Conservation (phyloP, 2,888 invertebrate species). For the Mimachlamys varia region DNA sequence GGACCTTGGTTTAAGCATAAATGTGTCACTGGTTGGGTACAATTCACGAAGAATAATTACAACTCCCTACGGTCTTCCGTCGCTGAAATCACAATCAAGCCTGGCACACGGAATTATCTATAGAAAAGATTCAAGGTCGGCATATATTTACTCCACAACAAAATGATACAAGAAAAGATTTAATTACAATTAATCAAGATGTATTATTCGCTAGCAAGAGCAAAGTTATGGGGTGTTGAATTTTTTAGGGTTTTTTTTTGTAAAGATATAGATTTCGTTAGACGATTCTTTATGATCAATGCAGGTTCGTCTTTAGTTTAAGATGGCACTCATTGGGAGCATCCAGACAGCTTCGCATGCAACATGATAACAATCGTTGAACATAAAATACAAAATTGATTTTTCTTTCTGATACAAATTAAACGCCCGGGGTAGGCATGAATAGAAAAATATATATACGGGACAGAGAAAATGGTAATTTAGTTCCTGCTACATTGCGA, state of each 20-base stretch:
- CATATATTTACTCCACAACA: background rate
- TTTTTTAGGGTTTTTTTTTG: background rate
- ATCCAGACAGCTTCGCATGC: background rate
- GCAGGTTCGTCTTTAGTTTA: background rate
- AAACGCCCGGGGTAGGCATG: background rate
- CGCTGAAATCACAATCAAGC: background rate
- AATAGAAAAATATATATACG: background rate
- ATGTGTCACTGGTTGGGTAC: background rate
- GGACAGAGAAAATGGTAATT: background rate
- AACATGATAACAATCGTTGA: background rate
- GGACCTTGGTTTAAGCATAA: background rate
- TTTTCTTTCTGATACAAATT: background rate
- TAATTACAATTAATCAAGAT: background rate
- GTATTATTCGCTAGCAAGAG: background rate
- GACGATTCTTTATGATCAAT: background rate
- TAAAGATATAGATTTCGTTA: background rate
- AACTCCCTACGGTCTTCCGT: background rate
- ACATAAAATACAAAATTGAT: background rate
- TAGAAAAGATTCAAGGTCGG: background rate
- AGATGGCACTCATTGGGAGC: background rate
- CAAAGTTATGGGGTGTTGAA: background rate
- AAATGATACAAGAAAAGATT: background rate
- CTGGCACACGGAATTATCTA: background rate
- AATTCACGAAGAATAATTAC: background rate
- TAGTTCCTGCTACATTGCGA: background rate